Base-by-base conservation (phyloP, 2,113 vertebrate species). In the Fulmarus glacialis region DNA sequence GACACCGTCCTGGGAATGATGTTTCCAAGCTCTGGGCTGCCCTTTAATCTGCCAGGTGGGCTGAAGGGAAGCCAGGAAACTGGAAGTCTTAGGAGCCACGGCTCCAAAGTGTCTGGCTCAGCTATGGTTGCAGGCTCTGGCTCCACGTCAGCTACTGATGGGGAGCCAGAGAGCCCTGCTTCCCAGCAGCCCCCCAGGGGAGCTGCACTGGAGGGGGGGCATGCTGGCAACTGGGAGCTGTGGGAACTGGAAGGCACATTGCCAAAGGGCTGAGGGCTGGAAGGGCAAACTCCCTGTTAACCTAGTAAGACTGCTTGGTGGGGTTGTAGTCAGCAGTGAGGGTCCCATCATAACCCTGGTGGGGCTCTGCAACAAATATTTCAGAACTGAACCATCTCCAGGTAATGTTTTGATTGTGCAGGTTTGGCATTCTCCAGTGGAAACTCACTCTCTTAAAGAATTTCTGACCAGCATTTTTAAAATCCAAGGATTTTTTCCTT, bases 41-140 rank as follows among this genome's bases (percentile, higher is more conserved):
- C 97, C 94, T 96, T 96, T 94, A 79, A 96, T 97, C 94, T 96
- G 94, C 96, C 96, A 96, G 97, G 94, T 94, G 94, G 96, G 96
- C 96, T 97, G 97, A 96, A 89, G 94, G 91, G 67, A 52, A 95
- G 96, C 96, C 94, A 96, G 97, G 55, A 87, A 66, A 50, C 9
- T 3, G 52, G 58, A 75, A 91, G 75, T 89, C 83, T 89, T 56
- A 17, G 87, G 91, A 96, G 89, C 91, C 89, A 81, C 2, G 77
- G 96, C 96, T 95, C 96, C 96, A 36, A 71, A 90, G 91, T 43
- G 82, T 96, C 95, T 97, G 96, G 22, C 91, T 91, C 71, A 38
- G 94, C 36, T 40, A n/a, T 83, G 63, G 36, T 36, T 96, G 90
- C 82, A 93, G 95, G 86, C 89, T 96, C 79, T 80, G 92, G 70